Evolutionary conservation across 2,797 vertebrate species (phyloP).

Genomic region (Onychomys leucogaster): DNA sequence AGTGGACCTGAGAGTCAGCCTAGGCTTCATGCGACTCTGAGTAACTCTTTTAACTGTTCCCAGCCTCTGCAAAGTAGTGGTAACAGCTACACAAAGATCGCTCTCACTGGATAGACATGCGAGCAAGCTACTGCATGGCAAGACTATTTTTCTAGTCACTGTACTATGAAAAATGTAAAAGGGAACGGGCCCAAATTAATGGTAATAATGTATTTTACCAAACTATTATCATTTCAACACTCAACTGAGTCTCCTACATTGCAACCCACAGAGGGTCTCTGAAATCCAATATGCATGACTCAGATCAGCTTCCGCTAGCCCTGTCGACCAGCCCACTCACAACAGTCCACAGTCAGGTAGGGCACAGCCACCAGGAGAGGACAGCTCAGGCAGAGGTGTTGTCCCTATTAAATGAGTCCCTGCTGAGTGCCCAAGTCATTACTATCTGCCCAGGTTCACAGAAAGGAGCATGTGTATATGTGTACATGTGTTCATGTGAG

Average conservation of each 20-base stretch:
- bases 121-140: not conserved
- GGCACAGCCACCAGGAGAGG: not conserved
- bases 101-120: not conserved
- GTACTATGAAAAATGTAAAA: not conserved
- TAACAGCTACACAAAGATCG: not conserved
- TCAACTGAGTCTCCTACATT: not conserved
- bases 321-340: not conserved
- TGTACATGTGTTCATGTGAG: rapidly evolving
- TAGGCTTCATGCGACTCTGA: not conserved
- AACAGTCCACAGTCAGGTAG: not conserved
- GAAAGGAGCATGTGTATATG: not conserved
- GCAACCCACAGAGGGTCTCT: not conserved
- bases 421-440: too few relatives aligned
- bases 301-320: not conserved
- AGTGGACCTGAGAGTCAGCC: not conserved
- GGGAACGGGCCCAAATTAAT: not conserved
- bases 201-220: not conserved
- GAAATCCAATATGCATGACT: not conserved
- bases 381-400: rapidly evolving
- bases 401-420: not conserved
- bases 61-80: not conserved
- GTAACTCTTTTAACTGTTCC: not conserved
- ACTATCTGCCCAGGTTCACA: not conserved
- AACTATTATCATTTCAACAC: not conserved
- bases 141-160: not conserved